These are phyloP conservation scores for Pycnomerus fuliginosus DNA, from an alignment of 2,888 invertebrate genomes.

Conservation along the genomic window DNA sequence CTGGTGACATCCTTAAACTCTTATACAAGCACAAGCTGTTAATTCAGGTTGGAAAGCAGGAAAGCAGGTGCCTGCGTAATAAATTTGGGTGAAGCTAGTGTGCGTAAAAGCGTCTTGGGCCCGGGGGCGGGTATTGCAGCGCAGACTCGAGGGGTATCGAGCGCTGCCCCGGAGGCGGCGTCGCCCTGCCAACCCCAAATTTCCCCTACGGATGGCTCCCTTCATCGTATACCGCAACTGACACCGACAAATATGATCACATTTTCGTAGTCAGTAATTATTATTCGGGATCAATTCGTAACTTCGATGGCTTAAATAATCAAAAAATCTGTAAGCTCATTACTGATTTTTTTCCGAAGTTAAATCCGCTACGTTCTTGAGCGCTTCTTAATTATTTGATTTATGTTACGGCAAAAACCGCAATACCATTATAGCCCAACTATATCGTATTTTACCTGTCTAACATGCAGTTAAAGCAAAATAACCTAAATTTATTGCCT, in stretches of 20 bases:
- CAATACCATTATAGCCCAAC: constrained; percentile 31
- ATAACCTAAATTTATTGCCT: constrained; percentile 32
- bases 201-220: constrained; percentile 32
- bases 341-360: constrained; percentile 12
- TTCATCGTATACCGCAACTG: constrained; percentile 23
- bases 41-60: too few relatives aligned
- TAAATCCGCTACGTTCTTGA: constrained; percentile 30
- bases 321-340: constrained; percentile 8
- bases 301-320: too few relatives aligned
- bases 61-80: constrained; percentile 19
- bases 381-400: constrained; percentile 37
- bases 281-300: constrained; percentile 16
- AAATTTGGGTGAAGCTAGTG: constrained; percentile 20
- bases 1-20: too few relatives aligned
- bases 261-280: constrained; percentile 15
- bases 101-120: constrained; percentile 31
- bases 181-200: constrained; percentile 45
- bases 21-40: too few relatives aligned
- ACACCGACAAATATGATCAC: constrained; percentile 25
- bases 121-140: constrained; percentile 25
- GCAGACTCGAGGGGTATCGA: constrained; percentile 42
- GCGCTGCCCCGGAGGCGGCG: constrained; percentile 45
- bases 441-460: constrained; percentile 37
- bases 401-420: constrained; percentile 32
- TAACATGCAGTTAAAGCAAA: constrained; percentile 37